These are phyloP conservation scores for Solea solea DNA, from an alignment of 2,113 vertebrate species.

Conservation along the genomic window DNA sequence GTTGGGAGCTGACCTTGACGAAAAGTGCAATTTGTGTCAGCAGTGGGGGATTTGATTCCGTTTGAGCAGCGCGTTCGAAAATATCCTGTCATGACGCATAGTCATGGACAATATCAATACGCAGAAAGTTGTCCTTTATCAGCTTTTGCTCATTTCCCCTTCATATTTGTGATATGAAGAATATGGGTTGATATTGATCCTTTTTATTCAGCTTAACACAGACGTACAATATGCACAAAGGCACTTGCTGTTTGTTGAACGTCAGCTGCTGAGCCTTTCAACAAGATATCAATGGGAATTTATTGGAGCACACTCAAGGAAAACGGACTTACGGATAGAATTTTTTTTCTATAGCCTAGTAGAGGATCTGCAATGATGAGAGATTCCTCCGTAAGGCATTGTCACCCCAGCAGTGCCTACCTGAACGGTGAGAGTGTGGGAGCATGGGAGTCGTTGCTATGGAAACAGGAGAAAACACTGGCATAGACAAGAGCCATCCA, in stretches of 20 bases:
- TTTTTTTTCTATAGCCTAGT: slow-evolving; percentile 49
- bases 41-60: slow-evolving; percentile 22
- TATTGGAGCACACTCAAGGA: slow-evolving; percentile 61
- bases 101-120: slow-evolving; percentile 6
- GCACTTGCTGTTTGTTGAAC: too few species aligned
- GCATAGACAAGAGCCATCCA: slow-evolving; percentile 42
- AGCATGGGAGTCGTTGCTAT: slow-evolving; percentile 79
- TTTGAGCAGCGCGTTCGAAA: slow-evolving; percentile 16
- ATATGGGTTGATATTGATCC: too few species aligned
- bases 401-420: slow-evolving; percentile 70
- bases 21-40: slow-evolving; percentile 49
- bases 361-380: slow-evolving; percentile 69
- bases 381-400: slow-evolving; percentile 62
- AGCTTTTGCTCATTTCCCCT: background rate
- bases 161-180: slow-evolving; percentile 4
- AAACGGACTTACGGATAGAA: slow-evolving; percentile 49
- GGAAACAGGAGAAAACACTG: slow-evolving; percentile 80
- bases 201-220: too few species aligned
- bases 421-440: slow-evolving; percentile 74
- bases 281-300: slow-evolving; percentile 50
- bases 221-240: too few species aligned
- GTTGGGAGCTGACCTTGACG: slow-evolving; percentile 60
- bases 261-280: slow-evolving; percentile 17
- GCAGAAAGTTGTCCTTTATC: background rate
- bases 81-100: slow-evolving; percentile 2